Conservation (phyloP, 2,797 vertebrate species). For the Arnoldichthys spilopterus region DNA sequence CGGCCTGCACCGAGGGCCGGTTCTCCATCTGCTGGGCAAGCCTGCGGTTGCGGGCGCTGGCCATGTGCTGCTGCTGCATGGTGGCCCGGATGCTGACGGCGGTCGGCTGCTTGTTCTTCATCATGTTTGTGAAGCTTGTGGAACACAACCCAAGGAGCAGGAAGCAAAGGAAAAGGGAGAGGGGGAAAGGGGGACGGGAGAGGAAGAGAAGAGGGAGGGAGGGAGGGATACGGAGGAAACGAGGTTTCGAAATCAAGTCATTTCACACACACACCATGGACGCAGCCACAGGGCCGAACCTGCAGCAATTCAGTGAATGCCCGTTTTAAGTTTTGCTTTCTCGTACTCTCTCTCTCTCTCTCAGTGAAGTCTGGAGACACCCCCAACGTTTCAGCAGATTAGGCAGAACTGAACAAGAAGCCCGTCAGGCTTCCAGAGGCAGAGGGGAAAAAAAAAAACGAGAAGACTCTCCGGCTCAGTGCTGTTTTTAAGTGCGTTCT, state of each 20-base stretch:
- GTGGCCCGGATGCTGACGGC: conserved; percentile 95
- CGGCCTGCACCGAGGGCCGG: conserved; percentile 96
- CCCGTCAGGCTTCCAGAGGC: background rate
- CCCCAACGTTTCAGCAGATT: conserved; percentile 50
- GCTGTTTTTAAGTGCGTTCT: background rate
- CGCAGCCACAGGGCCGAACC: conserved; percentile 54
- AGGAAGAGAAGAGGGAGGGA: conserved; percentile 67
- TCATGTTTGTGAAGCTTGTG: conserved; percentile 99
- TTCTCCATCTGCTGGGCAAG: conserved; percentile 99
- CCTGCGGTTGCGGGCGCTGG: conserved; percentile 95
- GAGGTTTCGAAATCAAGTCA: conserved; percentile 81
- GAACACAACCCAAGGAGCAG: conserved; percentile 69
- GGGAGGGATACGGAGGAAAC: conserved; percentile 72
- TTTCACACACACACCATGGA: conserved; percentile 70
- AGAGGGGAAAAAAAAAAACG: too few relatives aligned
- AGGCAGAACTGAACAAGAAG: conserved; percentile 56
- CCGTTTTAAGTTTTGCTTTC: conserved; percentile 61
- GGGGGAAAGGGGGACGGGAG: conserved; percentile 57
- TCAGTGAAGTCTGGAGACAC: conserved; percentile 53
- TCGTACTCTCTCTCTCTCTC: conserved; percentile 69
- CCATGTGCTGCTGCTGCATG: conserved; percentile 98
- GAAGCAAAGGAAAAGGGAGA: conserved; percentile 41
- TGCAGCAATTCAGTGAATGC: conserved; percentile 63
- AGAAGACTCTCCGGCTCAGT: background rate
- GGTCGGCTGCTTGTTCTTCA: conserved; percentile 99